Conservation (phyloP, 2,797 vertebrate species). For the Ispidina lecontei region DNA sequence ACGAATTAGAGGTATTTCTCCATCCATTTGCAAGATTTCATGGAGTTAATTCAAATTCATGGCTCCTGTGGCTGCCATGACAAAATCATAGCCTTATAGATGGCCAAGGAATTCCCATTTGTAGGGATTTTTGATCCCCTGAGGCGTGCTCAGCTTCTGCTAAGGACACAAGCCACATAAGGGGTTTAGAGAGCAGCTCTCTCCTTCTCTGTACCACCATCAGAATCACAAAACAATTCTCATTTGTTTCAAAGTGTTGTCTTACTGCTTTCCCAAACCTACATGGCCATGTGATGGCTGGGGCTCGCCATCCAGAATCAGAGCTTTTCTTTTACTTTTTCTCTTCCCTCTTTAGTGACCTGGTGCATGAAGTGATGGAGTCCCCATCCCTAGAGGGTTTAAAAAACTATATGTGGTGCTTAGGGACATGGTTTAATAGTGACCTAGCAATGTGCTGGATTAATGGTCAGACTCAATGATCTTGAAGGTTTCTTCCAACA, state of each 20-base stretch:
- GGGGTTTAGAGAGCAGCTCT: neutral
- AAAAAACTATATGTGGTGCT: neutral
- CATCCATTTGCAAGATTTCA: constrained; percentile 52
- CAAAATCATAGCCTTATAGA: constrained; percentile 8
- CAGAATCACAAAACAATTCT: neutral
- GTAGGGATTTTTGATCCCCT: constrained; percentile 29
- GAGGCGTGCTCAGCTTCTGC: neutral
- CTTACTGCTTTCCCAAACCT: neutral
- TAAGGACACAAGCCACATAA: constrained; percentile 1
- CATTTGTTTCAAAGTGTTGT: neutral
- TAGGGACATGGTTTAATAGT: neutral
- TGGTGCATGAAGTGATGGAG: neutral
- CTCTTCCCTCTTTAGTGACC: neutral
- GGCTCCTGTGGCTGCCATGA: constrained; percentile 11
- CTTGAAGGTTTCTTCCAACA: neutral
- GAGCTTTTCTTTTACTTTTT: neutral
- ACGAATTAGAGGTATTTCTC: constrained; percentile 31
- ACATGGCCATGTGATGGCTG: accelerated
- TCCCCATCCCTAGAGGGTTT: neutral
- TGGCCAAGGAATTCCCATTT: constrained; percentile 45
- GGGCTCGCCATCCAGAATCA: neutral
- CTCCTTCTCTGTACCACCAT: neutral
- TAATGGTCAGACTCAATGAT: neutral
- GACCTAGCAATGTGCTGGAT: neutral
- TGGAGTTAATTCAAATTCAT: constrained; percentile 18